Evolutionary conservation across 1,140 invertebrate species (phyloP).

Genomic region (Ceratoteleas bidentatus): DNA sequence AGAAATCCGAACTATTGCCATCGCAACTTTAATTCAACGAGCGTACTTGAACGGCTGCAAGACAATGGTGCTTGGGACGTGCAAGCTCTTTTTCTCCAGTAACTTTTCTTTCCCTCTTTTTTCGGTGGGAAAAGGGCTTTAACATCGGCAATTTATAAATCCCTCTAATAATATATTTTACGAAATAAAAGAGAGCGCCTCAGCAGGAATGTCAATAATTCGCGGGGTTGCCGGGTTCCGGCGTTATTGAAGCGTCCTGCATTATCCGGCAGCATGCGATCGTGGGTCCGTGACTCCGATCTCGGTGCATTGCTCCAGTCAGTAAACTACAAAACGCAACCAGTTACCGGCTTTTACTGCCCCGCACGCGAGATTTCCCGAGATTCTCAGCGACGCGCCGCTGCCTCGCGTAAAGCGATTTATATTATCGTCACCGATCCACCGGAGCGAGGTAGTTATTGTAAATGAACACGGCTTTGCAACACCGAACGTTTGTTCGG

Average conservation of each 20-base stretch:
- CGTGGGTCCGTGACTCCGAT: conserved; percentile 62
- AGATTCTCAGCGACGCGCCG: conserved; percentile 55
- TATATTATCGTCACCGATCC: conserved; percentile 60
- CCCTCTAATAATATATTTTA: conserved; percentile 21
- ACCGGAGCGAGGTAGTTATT: conserved; percentile 58
- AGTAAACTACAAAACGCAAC: conserved; percentile 63
- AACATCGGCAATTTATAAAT: conserved; percentile 27
- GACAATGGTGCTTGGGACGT: no score
- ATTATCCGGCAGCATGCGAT: conserved; percentile 47
- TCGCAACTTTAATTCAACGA: no score
- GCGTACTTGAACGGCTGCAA: no score
- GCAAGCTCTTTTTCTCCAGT: no score
- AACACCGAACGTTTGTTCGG: conserved; percentile 4
- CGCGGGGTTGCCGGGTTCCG: conserved; percentile 18
- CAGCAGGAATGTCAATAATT: conserved; percentile 55
- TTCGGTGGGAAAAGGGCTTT: not conserved
- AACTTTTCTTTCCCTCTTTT: not conserved
- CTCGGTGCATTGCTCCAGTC: conserved; percentile 63
- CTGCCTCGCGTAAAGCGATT: conserved; percentile 56
- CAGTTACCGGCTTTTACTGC: conserved; percentile 63
- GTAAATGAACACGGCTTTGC: conserved; percentile 54
- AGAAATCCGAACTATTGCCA: no score
- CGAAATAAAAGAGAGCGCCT: conserved; percentile 7
- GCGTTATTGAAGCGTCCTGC: conserved; percentile 52
- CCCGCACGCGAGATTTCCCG: conserved; percentile 60